Evolutionary conservation across 2,888 invertebrate genomes (phyloP).

Genomic region (Pantelozetes paolii): DNA sequence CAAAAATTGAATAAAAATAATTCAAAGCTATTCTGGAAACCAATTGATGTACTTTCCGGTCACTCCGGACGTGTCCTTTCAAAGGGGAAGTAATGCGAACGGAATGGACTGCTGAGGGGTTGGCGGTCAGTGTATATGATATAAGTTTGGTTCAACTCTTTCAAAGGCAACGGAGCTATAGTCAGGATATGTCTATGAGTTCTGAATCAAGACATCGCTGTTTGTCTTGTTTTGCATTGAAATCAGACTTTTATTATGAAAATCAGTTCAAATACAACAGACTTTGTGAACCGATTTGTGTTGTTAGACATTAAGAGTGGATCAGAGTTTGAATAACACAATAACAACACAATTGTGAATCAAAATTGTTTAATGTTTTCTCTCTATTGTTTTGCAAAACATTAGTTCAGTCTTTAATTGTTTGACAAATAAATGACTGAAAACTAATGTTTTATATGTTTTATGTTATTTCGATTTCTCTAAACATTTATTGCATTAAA

Average conservation of each 20-base stretch:
- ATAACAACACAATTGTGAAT: not conserved
- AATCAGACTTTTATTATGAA: constrained; percentile 34
- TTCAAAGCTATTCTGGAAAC: not conserved
- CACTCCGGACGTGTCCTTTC: constrained; percentile 31
- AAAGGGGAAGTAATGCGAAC: constrained; percentile 21
- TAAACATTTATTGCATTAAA: no score
- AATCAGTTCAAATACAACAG: constrained; percentile 3
- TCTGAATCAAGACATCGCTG: constrained; percentile 18
- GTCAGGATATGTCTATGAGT: constrained; percentile 19
- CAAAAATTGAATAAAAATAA: not conserved
- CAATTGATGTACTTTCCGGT: constrained; percentile 37
- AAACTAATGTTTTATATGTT: no score
- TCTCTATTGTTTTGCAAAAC: not conserved
- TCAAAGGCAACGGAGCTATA: not conserved
- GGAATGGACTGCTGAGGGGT: constrained; percentile 24
- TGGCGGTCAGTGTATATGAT: constrained; percentile 5
- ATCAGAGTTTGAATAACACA: not conserved
- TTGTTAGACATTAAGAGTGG: constrained; percentile 1
- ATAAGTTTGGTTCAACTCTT: constrained; percentile 31
- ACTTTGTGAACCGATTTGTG: not conserved
- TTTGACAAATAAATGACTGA: no score
- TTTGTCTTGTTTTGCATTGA: constrained; percentile 30
- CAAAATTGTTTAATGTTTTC: no score
- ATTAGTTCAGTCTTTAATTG: no score
- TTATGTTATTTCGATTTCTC: no score